phyloP scores from a whole-genome alignment of 2,888 invertebrate genomes.

The Andrena praecox region DNA sequence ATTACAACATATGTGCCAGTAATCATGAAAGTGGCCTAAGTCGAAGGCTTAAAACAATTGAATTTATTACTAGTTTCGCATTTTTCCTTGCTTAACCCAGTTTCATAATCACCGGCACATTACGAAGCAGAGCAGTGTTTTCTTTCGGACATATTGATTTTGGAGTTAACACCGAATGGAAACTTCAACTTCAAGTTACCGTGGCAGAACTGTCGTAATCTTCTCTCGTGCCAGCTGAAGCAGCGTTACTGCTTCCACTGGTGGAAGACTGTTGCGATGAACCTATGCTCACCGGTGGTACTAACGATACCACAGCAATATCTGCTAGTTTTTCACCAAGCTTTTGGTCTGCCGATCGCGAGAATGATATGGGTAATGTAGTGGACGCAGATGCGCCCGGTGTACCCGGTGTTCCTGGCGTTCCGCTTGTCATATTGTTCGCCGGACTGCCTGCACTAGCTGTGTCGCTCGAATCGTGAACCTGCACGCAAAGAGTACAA shows the following conservation, averaged over 20 bases:
- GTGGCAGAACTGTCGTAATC: slow-evolving; percentile 87
- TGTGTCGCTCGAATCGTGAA: slow-evolving; percentile 89
- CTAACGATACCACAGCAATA: slow-evolving; percentile 79
- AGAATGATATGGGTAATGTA: slow-evolving; percentile 74
- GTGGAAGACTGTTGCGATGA: slow-evolving; percentile 78
- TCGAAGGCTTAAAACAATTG: no score
- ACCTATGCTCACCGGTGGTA: slow-evolving; percentile 76
- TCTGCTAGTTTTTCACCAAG: slow-evolving; percentile 77
- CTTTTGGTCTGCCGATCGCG: slow-evolving; percentile 78
- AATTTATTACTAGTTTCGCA: no score
- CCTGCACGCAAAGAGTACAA: slow-evolving; percentile 73
- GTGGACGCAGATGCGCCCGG: slow-evolving; percentile 71
- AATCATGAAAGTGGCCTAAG: no score
- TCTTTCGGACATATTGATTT: not conserved
- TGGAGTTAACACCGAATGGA: not conserved
- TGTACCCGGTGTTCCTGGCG: slow-evolving; percentile 75
- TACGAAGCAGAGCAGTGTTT: not conserved
- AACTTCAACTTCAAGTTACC: slow-evolving; percentile 83
- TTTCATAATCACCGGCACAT: not conserved
- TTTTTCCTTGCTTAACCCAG: no score
- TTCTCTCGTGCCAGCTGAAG: slow-evolving; percentile 81
- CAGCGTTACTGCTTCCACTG: slow-evolving; percentile 69
- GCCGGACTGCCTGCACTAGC: slow-evolving; percentile 88
- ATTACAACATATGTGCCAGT: no score
- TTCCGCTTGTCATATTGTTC: slow-evolving; percentile 77